Percentiles rank a stretch among this genome's conserved stretches.
These are phyloP conservation scores for Sorex fumeus DNA, from an alignment of 2,113 vertebrate species.

Conservation along the genomic window DNA sequence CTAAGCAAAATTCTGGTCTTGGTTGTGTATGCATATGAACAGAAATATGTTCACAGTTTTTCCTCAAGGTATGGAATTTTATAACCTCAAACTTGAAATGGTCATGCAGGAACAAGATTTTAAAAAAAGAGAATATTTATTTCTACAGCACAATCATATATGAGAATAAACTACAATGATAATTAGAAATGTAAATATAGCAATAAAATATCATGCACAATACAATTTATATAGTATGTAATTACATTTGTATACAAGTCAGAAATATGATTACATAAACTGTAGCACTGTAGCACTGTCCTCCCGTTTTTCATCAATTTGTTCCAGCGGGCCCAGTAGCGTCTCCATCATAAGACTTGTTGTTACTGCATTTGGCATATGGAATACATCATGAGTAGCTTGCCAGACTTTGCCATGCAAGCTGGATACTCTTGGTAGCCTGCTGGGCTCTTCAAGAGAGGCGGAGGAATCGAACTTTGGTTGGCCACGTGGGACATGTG, in stretches of 20 bases:
- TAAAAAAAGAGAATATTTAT: not conserved
- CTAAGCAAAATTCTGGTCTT: not conserved
- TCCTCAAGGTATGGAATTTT: not conserved
- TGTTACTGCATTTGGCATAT: no score
- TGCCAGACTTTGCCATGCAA: no score
- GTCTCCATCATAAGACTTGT: no score
- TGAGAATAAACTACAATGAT: not conserved
- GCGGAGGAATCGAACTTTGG: no score
- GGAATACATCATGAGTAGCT: no score
- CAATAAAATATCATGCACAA: not conserved
- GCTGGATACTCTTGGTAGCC: no score
- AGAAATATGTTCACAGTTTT: not conserved
- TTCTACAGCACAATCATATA: not conserved
- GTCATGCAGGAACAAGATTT: not conserved
- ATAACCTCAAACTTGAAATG: not conserved
- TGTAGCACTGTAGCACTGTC: no score
- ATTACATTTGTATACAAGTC: not conserved
- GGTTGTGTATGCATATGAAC: not conserved
- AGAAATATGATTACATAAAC: not conserved
- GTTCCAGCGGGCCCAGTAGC: no score
- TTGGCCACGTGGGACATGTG: no score
- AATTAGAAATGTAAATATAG: slow-evolving; percentile 21
- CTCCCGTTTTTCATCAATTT: no score
- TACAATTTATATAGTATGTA: not conserved
- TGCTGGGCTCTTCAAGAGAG: no score